Base-by-base conservation (phyloP, 2,113 vertebrate genomes). In the Tetrax tetrax region DNA sequence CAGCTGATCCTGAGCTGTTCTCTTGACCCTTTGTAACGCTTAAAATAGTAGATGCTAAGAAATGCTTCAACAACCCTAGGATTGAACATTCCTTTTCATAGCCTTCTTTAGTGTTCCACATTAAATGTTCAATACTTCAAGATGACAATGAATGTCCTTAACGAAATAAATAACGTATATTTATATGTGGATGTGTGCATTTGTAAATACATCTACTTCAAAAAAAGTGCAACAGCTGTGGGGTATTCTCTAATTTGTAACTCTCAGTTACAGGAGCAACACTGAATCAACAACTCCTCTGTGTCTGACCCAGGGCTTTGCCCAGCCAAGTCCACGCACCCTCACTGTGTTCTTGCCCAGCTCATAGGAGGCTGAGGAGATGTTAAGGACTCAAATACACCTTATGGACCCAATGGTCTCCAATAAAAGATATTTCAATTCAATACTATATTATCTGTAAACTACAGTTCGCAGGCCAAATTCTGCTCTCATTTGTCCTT, bases 1-100 rank as follows among this genome's bases (percentile, higher is more conserved):
- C 28, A 84, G 69, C 47, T 94, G 77, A 96, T 92, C 70, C 83
- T 61, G 77, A 95, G 57, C 80, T 95, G 72, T 78, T 86, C 72
- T 68, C 65, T 69, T 96, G 80, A 92, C 91, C 88, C 77, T 87
- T 29, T 78, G 65, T 43, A 92, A 75, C 0, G 12, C 60, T 93
- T 89, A 75, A 93, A 92, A 89, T 37, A 94, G 65, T 60, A 75
- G 60, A 92, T 87, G 54, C 47, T 66, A 83, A 60, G 60, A 77
- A 92, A 77, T 37, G 47, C 28, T 89, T 89, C 81, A 75, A 83
- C 29, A 75, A 19, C 53, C 68, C 56, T 29, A 48, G 35, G 21
- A 74, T 66, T 77, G 93, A 90, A 48, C 9, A 70, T 56, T 83
- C 25, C 38, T 90, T 77, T 74, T 70, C 48, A 50, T 54, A 88